These are phyloP conservation scores for Sarcophaga variegata DNA, from an alignment of 2,888 invertebrate species.

Conservation along the genomic window DNA sequence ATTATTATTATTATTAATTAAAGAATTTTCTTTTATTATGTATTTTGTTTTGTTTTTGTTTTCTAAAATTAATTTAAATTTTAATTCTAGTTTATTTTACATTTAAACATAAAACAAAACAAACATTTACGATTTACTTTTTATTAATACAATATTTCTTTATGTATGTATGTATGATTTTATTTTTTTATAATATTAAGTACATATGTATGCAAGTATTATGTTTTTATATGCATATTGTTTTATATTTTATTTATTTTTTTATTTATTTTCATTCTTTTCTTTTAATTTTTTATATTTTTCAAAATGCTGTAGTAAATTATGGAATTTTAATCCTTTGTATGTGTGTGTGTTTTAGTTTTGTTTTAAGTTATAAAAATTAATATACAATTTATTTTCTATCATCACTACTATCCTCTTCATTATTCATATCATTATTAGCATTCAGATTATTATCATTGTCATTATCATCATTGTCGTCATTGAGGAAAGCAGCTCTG, in stretches of 20 bases:
- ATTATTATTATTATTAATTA: not conserved
- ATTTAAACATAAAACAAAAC: slow-evolving; percentile 1
- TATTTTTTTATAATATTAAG: not conserved
- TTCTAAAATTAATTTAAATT: slow-evolving; percentile 26
- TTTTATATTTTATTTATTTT: too few species aligned
- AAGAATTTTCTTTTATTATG: slow-evolving; percentile 66
- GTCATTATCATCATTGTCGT: slow-evolving; percentile 22
- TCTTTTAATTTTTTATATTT: not conserved
- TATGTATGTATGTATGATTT: slow-evolving; percentile 2
- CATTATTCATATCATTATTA: slow-evolving; percentile 36
- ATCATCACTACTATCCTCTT: slow-evolving; percentile 37
- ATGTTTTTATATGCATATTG: too few species aligned
- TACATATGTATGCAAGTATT: too few species aligned
- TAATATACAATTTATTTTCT: slow-evolving; percentile 56
- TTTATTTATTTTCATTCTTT: not conserved
- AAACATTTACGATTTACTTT: not conserved
- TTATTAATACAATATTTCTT: not conserved
- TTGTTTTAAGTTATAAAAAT: slow-evolving; percentile 12
- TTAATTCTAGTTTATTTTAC: slow-evolving; percentile 61
- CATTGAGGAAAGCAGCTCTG: slow-evolving; percentile 15
- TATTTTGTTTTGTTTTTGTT: slow-evolving; percentile 38
- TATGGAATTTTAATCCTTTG: not conserved
- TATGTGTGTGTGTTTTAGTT: not conserved
- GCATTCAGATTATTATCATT: slow-evolving; percentile 22
- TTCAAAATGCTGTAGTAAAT: not conserved